Evolutionary conservation across 2,797 vertebrate genomes (phyloP), one percentile per base, ranked within the genome.

Genomic region (Dendrocincla fuliginosa): DNA sequence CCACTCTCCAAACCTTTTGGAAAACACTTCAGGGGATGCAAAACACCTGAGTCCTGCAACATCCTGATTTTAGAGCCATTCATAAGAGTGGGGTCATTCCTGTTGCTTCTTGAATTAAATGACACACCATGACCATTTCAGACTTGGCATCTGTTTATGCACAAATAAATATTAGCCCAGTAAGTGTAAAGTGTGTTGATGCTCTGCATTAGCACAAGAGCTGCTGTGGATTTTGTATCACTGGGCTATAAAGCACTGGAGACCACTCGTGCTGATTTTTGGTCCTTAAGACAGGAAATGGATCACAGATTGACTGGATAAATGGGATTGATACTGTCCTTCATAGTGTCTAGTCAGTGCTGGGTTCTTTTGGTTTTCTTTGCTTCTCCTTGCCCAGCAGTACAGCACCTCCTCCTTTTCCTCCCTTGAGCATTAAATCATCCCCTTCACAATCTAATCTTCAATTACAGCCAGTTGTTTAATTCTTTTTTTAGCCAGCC

Each of bases 1-100:
- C 95, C 97, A 90, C 82, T 97, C 96, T 89, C 83, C 63, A 93
- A 91, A 85, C 71, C 52, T 93, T 67, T 93, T 93, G 93, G 95
- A 93, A 93, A 83, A 86, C 67, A 76, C 88, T 89, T 64, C 16
- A 37, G 83, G 88, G 91, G 90, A 70, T 55, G 56, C 1, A 1
- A 94, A 96, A 55, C 55, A 79, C 81, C 89, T 61, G 89, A 65
- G 55, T 87, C 84, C 78, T 3, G 5, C 47, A 90, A 44, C 39
- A 75, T 60, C 70, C 61, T 52, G 59, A 76, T 91, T 96, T 87
- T 87, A 85, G 33, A 63, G 65, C 61, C 30, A 5, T 71, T 76
- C 1, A 11, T 63, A 90, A 93, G 91, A 89, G 9, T 33, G 70
- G 44, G 83, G 37, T 85, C 55, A 56, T 95, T 90, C 28, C 61